Base-by-base conservation (phyloP, 2,888 invertebrate genomes). In the Pasiphila rectangulata region DNA sequence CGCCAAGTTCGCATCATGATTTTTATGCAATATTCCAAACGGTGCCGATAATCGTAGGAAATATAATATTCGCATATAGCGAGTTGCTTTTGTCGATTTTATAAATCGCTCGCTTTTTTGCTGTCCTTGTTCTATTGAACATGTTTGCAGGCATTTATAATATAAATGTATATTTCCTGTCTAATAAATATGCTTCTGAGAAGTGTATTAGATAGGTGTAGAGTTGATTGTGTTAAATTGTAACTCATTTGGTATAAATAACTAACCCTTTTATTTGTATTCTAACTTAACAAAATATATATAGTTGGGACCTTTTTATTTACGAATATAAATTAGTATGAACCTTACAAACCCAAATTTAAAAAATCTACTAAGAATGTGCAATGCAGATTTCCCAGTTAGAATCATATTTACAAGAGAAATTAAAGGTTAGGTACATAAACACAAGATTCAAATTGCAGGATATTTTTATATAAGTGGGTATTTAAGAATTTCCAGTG, bases 191-290 rank as follows among this genome's bases (percentile, higher is more conserved):
- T 61, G 59, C 83, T 85, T 84, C 84, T 79, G 54, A 74, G 84
- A 85, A 85, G 83, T 60, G 69, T 72, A 69, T 64, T 57, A 52
- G 50, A 71, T 67, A 65, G 74, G 68, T 75, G 72, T 73, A 78
- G 74, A 75, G 57, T 56, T 41, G 51, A 54, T 56, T 40, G 29
- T 20, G 25, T 15, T 44, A 27, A 12, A 17, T 54, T 51, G 30
- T 60, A 51, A 49, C 53, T 44, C 23, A 48, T 35, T 17, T 37
- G 17, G 35, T 30, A 19, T 46, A 46, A n/a, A 30, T 24, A 12
- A 38, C 41, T 45, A 50, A 41, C 40, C 30, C 12, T 6, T 12
- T 19, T 34, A 15, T 24, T 43, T 44, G 24, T 40, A 25, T 35
- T 29, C 15, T 48, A 30, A 23, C 23, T n/a, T n/a, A n/a, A n/a